These are phyloP conservation scores for Gobio gobio DNA, from an alignment of 2,113 vertebrate genomes.

Conservation along the genomic window DNA sequence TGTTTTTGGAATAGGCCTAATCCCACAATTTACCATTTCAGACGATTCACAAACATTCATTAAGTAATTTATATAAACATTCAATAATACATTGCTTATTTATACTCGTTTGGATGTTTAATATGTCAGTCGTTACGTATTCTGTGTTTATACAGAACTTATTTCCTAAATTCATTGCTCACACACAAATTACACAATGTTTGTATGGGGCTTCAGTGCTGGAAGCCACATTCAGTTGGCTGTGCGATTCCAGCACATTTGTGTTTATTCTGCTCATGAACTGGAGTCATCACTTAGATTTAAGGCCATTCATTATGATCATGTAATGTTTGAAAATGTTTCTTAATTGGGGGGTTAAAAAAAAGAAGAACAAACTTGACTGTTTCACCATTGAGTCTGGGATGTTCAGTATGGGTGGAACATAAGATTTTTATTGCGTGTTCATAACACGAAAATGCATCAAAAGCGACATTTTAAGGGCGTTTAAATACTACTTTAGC, in stretches of 20 bases:
- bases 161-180: neutral
- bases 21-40: neutral
- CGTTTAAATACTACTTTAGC: neutral
- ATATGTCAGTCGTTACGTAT: neutral
- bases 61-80: neutral
- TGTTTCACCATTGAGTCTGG: neutral
- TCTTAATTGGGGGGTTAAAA: neutral
- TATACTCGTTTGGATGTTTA: neutral
- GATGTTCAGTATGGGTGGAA: too few relatives aligned
- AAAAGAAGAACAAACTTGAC: neutral
- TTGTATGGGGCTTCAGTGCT: neutral
- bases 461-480: neutral
- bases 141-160: neutral
- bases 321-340: slow-evolving; percentile 1
- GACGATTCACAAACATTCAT: neutral
- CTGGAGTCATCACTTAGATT: neutral
- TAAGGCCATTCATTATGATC: neutral
- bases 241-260: neutral
- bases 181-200: neutral
- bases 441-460: neutral
- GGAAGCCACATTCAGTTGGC: neutral
- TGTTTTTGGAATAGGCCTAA: too few relatives aligned
- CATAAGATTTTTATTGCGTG: neutral
- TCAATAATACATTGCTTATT: neutral
- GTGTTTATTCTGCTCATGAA: slow-evolving; percentile 5